Conservation (phyloP, 2,888 invertebrate genomes). For the Parnassius orleans region DNA sequence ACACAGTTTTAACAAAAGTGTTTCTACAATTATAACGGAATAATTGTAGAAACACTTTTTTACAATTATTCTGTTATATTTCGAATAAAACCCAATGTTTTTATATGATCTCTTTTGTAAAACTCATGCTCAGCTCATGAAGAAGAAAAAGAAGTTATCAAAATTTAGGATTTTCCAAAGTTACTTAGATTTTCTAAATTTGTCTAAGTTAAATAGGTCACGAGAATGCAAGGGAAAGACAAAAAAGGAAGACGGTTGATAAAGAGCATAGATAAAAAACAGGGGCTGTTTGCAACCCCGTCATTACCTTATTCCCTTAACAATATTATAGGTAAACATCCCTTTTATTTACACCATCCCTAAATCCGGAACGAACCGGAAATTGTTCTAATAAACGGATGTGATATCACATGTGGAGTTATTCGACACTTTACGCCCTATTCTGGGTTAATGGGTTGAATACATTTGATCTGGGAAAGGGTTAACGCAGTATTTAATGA, state of each 20-base stretch:
- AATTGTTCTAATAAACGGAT: slow-evolving; percentile 51
- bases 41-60: too few species aligned
- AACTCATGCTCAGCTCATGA: too few species aligned
- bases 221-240: neutral
- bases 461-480: too few species aligned
- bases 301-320: slow-evolving; percentile 30
- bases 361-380: slow-evolving; percentile 48
- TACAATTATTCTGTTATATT: too few species aligned
- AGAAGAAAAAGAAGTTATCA: too few species aligned
- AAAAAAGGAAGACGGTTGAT: slow-evolving; percentile 5
- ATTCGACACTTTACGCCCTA: slow-evolving; percentile 32
- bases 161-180: too few species aligned
- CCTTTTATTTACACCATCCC: slow-evolving; percentile 39
- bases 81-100: too few species aligned
- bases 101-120: too few species aligned
- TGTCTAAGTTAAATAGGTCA: slow-evolving; percentile 26
- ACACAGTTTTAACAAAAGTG: too few species aligned
- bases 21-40: too few species aligned
- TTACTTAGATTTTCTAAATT: too few species aligned
- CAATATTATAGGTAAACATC: slow-evolving; percentile 35
- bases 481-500: too few species aligned
- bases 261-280: slow-evolving; percentile 19
- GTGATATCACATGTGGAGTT: slow-evolving; percentile 42
- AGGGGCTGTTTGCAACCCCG: slow-evolving; percentile 7
- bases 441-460: slow-evolving; percentile 37